These are phyloP conservation scores for Pyrgilauda ruficollis DNA, from an alignment of 2,113 vertebrate genomes.

Conservation along the genomic window DNA sequence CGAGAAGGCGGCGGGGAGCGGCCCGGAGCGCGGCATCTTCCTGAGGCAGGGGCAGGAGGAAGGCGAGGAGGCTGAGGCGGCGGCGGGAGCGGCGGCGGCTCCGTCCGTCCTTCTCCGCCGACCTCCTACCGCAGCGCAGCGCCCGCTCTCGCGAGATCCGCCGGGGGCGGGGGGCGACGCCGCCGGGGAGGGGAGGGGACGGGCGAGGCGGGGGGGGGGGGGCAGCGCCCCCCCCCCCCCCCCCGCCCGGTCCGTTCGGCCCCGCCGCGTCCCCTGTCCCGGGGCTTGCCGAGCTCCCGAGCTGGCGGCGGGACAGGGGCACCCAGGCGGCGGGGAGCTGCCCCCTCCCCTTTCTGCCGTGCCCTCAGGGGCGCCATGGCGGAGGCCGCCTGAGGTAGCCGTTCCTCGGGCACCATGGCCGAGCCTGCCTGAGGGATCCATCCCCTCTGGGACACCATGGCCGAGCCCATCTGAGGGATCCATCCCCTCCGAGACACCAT, in stretches of 20 bases:
- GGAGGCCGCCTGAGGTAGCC: not conserved
- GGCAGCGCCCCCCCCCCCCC: too few species aligned
- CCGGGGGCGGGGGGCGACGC: not conserved
- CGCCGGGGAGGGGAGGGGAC: not conserved
- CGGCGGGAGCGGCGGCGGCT: not conserved
- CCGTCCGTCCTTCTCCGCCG: slow-evolving; percentile 70
- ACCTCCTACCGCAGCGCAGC: slow-evolving; percentile 69
- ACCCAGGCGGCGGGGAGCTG: not conserved
- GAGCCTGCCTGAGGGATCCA: not conserved
- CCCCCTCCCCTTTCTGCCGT: too few species aligned
- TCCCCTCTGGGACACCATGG: not conserved
- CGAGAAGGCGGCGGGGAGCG: slow-evolving; percentile 58
- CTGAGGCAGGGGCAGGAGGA: not conserved
- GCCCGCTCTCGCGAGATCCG: slow-evolving; percentile 71
- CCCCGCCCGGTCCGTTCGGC: fast-evolving
- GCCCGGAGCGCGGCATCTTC: slow-evolving; percentile 66
- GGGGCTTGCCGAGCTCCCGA: fast-evolving
- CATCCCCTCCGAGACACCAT: too few species aligned
- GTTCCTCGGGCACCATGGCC: not conserved
- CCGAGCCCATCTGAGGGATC: too few species aligned
- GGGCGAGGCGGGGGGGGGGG: not conserved
- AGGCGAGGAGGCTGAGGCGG: slow-evolving; percentile 35
- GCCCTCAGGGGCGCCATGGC: not conserved
- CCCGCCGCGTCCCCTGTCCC: fast-evolving
- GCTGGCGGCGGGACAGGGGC: too few species aligned